Conservation (phyloP, 2,797 vertebrate genomes). For the Heliangelus exortis region DNA sequence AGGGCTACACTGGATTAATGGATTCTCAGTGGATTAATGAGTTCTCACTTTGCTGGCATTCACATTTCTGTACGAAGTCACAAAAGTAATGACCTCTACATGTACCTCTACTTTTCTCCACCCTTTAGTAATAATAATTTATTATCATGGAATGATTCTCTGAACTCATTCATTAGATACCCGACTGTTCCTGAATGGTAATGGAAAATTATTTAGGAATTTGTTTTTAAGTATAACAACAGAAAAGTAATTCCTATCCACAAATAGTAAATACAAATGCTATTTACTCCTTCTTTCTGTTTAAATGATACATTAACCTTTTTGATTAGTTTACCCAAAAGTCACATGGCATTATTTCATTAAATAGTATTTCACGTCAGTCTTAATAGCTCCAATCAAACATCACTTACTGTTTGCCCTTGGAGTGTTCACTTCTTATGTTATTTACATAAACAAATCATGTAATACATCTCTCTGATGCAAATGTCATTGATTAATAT, state of each 20-base stretch:
- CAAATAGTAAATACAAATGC: not conserved
- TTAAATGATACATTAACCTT: slow-evolving; percentile 4
- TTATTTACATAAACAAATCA: slow-evolving; percentile 66
- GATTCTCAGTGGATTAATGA: not conserved
- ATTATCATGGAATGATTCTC: not conserved
- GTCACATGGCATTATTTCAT: slow-evolving; percentile 39
- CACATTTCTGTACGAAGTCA: not conserved
- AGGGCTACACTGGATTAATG: not conserved
- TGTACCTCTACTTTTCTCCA: not conserved
- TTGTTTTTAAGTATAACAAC: not conserved
- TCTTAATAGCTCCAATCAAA: slow-evolving; percentile 55
- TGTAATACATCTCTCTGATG: slow-evolving; percentile 22
- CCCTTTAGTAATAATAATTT: not conserved
- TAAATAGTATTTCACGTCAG: not conserved
- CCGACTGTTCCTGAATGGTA: not conserved
- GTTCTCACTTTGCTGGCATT: not conserved
- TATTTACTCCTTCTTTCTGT: not conserved
- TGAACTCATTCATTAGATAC: not conserved
- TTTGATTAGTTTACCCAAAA: slow-evolving; percentile 27
- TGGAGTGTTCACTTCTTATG: slow-evolving; percentile 29
- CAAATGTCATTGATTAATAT: slow-evolving; percentile 51
- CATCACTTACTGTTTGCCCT: slow-evolving; percentile 44
- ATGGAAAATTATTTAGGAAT: not conserved
- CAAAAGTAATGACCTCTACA: not conserved
- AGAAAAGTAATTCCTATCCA: not conserved